Base-by-base conservation (phyloP, 2,113 vertebrate genomes). In the Enhydra lutris region DNA sequence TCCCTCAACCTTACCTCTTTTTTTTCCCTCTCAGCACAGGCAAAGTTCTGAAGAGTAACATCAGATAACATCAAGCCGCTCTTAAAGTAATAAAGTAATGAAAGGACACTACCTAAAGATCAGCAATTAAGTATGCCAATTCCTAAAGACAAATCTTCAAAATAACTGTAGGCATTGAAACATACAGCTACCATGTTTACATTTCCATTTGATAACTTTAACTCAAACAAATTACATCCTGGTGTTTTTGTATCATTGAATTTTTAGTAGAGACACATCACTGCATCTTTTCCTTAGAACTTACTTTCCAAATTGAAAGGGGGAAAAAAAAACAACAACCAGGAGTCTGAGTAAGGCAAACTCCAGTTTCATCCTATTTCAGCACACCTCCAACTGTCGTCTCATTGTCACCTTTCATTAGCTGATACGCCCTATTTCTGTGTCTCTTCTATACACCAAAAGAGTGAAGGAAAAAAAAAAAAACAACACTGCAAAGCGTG, bases 41-140 rank as follows among this genome's bases (percentile, higher is more conserved):
- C 76, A 61, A 73, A 88, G 23, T 31, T 87, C 63, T 10, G 69
- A 78, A 81, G 76, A 74, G 26, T n/a, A 95, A 67, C 17, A 95
- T 17, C 8, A 82, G 74, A 14, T 8, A 95, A 50, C 21, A 93
- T 18, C 9, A 89, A 83, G 24, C 11, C 52, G 55, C 20, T 31
- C 31, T 57, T 90, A 85, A 78, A 94, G 84, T 74, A 89, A 94
- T 90, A 85, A 78, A 91, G 84, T 74, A 89, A 94, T 3, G 39
- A 13, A 93, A 31, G 20, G 17, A 84, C 26, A 21, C 36, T 47
- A 42, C 36, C 42, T 50, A n/a, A 67, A 50, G 59, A 42, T 47
- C 36, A 59, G n/a, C 55, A 67, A 14, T 78, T 74, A 50, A 29
- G 34, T 3, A 7, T 71, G 14, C 18, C 45, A 74, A 24, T 42